Conservation (phyloP, 1,140 invertebrate species). For the Drosophila yakuba region DNA sequence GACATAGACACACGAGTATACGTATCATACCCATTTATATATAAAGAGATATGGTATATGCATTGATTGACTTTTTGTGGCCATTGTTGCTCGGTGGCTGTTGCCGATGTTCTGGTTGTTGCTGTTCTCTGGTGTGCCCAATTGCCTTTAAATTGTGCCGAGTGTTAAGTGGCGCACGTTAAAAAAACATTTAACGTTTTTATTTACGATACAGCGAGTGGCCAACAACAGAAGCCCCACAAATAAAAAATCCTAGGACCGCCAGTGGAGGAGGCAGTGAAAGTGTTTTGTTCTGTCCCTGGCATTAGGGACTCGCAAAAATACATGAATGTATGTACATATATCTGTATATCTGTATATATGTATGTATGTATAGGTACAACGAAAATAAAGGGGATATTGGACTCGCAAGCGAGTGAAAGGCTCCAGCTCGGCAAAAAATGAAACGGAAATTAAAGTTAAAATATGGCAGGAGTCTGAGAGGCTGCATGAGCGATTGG, state of each 20-base stretch:
- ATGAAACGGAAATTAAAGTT: constrained; percentile 73
- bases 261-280: constrained; percentile 27
- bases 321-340: neutral
- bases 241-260: constrained; percentile 10
- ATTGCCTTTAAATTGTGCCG: constrained; percentile 81
- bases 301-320: constrained; percentile 61
- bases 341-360: neutral
- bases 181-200: constrained; percentile 83
- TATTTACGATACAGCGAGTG: constrained; percentile 70
- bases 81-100: constrained; percentile 54
- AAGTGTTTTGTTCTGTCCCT: constrained; percentile 70
- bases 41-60: constrained; percentile 46
- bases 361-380: constrained; percentile 1
- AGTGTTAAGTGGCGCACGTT: constrained; percentile 81
- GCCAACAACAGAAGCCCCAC: constrained; percentile 18
- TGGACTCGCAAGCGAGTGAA: constrained; percentile 50
- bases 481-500: constrained; percentile 9
- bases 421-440: constrained; percentile 12
- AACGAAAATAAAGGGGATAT: constrained; percentile 45
- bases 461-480: constrained; percentile 60
- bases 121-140: constrained; percentile 66
- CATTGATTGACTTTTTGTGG: constrained; percentile 58
- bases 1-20: constrained; percentile 21
- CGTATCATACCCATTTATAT: constrained; percentile 25
- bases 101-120: constrained; percentile 14